Percentiles rank a stretch among this genome's conserved stretches.
phyloP scores from a whole-genome alignment of 2,797 vertebrate genomes.

The Oceanodroma leucorhoa region DNA sequence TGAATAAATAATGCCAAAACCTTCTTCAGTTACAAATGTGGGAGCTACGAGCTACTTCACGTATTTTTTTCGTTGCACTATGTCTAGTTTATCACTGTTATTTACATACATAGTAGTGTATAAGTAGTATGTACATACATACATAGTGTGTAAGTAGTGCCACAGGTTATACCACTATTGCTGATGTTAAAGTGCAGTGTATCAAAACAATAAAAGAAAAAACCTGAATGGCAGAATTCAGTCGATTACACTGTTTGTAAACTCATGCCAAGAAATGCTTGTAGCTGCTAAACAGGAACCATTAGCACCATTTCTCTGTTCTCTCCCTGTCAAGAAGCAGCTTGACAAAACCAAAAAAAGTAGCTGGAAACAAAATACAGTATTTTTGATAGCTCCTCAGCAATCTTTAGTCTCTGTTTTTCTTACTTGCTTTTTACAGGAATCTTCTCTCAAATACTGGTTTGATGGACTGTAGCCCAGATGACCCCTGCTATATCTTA shows the following conservation, averaged over 20 bases:
- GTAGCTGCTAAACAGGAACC: background rate
- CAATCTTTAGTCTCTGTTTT: background rate
- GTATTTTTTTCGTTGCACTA: accelerated
- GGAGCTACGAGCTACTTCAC: background rate
- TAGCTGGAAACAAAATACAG: background rate
- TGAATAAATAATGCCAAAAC: background rate
- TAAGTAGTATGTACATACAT: too few species aligned
- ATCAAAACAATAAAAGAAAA: background rate
- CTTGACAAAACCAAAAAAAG: background rate
- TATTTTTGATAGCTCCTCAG: background rate
- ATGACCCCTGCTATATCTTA: background rate
- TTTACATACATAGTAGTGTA: background rate
- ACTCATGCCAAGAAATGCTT: background rate
- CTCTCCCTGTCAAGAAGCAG: background rate
- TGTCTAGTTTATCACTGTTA: background rate
- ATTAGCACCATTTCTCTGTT: background rate
- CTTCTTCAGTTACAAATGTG: background rate
- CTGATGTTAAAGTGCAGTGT: background rate
- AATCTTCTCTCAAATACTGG: background rate
- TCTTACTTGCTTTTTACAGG: background rate
- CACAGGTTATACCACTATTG: background rate
- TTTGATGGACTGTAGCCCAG: background rate
- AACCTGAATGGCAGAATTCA: background rate
- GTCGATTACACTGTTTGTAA: background rate
- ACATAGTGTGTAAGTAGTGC: background rate